Evolutionary conservation across 2,797 vertebrate genomes (phyloP).

Genomic region (Rousettus madagascariensis): DNA sequence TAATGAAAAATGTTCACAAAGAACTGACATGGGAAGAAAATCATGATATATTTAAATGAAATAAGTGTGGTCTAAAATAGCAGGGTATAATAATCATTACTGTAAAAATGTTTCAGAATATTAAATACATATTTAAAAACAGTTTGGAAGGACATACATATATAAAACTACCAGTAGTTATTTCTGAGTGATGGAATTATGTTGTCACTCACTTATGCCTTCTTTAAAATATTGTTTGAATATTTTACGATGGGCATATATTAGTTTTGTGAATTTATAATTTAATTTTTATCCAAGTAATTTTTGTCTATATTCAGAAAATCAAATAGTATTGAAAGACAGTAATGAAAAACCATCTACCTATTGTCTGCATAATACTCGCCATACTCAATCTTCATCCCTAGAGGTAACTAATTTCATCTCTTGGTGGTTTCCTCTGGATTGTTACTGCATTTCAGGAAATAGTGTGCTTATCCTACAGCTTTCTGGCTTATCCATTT

Average conservation of each 20-base stretch:
- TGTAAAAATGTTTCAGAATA: background rate
- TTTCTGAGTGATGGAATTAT: background rate
- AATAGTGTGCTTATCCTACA: background rate
- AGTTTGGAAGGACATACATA: background rate
- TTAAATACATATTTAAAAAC: background rate
- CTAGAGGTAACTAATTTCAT: background rate
- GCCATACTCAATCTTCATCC: background rate
- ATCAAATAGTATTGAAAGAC: background rate
- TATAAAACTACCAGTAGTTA: background rate
- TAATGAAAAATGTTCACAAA: background rate
- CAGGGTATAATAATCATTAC: background rate
- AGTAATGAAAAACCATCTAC: background rate
- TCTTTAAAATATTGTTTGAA: background rate
- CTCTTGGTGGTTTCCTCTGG: background rate
- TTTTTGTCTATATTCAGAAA: conserved; percentile 15
- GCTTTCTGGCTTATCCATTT: background rate
- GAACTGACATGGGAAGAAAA: background rate
- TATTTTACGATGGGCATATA: background rate
- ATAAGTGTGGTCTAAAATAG: background rate
- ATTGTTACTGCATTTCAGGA: background rate
- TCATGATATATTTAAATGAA: background rate
- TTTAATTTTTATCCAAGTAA: conserved; percentile 7
- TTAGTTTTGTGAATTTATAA: conserved; percentile 21
- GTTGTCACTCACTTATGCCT: background rate
- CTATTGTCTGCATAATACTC: background rate